phyloP scores from a whole-genome alignment of 2,888 invertebrate genomes.

The Diaprepes abbreviatus region DNA sequence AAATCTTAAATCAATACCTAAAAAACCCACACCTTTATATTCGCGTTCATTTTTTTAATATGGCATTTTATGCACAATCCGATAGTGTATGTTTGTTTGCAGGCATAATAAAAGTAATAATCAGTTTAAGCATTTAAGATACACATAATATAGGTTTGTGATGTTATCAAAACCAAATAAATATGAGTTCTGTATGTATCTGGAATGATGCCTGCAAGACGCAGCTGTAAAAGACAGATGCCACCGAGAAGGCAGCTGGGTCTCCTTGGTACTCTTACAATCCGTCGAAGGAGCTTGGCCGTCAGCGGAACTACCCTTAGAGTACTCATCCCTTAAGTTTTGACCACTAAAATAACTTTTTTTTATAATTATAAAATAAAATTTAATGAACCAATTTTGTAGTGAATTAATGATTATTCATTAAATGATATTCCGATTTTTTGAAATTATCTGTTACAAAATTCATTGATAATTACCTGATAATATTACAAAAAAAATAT shows the following conservation, averaged over 20 bases:
- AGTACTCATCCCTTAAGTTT: conserved; percentile 27
- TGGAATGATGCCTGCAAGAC: conserved; percentile 59
- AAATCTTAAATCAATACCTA: background rate
- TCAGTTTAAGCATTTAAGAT: conserved; percentile 30
- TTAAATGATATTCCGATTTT: too few species aligned
- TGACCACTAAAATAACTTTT: conserved; percentile 13
- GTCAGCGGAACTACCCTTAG: conserved; percentile 40
- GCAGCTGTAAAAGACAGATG: conserved; percentile 64
- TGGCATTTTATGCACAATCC: conserved; percentile 3
- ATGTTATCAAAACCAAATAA: conserved; percentile 61
- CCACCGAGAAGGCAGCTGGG: conserved; percentile 60
- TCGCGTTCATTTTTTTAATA: background rate
- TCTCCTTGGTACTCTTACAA: conserved; percentile 47
- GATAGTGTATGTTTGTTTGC: background rate
- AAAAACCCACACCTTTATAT: background rate
- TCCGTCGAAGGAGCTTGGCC: conserved; percentile 34
- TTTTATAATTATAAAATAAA: too few species aligned
- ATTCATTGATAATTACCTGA: too few species aligned
- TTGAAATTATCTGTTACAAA: too few species aligned
- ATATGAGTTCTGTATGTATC: conserved; percentile 57
- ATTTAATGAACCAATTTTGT: too few species aligned
- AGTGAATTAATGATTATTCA: too few species aligned
- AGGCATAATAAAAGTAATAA: conserved; percentile 8
- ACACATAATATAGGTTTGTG: conserved; percentile 35
- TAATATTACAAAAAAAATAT: too few species aligned